Base-by-base conservation (phyloP, 1,140 invertebrate species). In the Heliconius congener region DNA sequence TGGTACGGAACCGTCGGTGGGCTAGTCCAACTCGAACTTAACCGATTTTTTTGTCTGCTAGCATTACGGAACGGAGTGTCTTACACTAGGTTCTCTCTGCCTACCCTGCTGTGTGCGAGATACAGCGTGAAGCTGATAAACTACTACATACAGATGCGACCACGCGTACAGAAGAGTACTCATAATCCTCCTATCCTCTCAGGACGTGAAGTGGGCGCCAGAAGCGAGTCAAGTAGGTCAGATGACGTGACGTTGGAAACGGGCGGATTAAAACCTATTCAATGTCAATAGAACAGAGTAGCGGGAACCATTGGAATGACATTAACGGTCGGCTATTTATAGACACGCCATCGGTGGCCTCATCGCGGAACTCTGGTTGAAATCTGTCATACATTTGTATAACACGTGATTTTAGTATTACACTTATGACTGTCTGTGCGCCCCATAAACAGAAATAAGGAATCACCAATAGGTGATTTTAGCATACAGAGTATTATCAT, bases 291-390 rank as follows among this genome's bases (percentile, higher is more conserved):
- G 66, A 52, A 71, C 75, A 46, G 60, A 46, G 55, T 78, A 78
- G 74, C 73, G 71, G 78, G 76, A 77, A 60, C 75, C 76, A 73
- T 74, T 73, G 70, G 81, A 55, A 78, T 73, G 73, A 72, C 79
- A 78, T 81, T 83, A 79, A 83, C 75, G 74, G 57, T 71, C 50
- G 30, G n/a, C 60, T 79, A 83, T 81, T 83, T 81, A 74, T 83
- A 81, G 79, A 57, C 16, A 74, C 73, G 72, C 23, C 72, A 71
- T 74, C 78, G 46, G 42, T 37, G 42, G 73, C 66, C 57, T 75
- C 78, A 74, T 74, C 77, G 37, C 77, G 55, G 72, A 50, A 8
- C 39, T 30, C 27, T 57, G 23, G 18, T 76, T 76, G 5, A n/a
- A 76, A n/a, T 57, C 55, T 72, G 34, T 71, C 55, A 46, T 46